Conservation (phyloP, 2,888 invertebrate species). For the Leptinotarsa rubiginosa region DNA sequence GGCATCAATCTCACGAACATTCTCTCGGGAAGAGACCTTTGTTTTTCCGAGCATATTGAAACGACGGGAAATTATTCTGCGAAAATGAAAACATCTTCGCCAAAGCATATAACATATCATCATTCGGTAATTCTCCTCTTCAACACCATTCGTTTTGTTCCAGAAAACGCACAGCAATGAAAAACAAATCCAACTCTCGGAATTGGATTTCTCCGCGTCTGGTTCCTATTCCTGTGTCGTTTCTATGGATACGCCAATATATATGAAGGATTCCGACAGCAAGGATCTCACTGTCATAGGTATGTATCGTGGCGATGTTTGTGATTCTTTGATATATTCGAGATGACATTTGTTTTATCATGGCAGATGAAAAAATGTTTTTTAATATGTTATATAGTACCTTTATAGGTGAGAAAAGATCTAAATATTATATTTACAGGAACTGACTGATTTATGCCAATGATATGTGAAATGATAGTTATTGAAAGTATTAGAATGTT, state of each 20-base stretch:
- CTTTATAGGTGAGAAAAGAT: no score
- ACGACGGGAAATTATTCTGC: neutral
- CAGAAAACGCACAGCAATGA: conserved; percentile 76
- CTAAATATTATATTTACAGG: no score
- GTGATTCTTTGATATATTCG: neutral
- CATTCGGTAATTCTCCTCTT: conserved; percentile 20
- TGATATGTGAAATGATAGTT: no score
- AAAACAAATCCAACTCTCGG: conserved; percentile 78
- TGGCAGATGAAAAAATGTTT: neutral
- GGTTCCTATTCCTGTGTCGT: conserved; percentile 87
- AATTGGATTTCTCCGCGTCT: conserved; percentile 81
- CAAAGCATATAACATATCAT: neutral
- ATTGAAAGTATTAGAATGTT: no score
- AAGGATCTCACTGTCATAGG: conserved; percentile 85
- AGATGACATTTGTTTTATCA: neutral
- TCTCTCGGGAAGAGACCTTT: neutral
- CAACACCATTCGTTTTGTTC: conserved; percentile 55
- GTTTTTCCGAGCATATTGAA: neutral
- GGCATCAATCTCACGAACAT: neutral
- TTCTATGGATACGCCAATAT: conserved; percentile 85
- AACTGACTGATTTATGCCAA: no score
- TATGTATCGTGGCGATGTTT: conserved; percentile 62
- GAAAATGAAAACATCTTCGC: neutral
- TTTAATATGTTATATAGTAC: no score
- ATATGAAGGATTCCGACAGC: conserved; percentile 82